Base-by-base conservation (phyloP, 2,797 vertebrate species). In the Leptoclinus maculatus region DNA sequence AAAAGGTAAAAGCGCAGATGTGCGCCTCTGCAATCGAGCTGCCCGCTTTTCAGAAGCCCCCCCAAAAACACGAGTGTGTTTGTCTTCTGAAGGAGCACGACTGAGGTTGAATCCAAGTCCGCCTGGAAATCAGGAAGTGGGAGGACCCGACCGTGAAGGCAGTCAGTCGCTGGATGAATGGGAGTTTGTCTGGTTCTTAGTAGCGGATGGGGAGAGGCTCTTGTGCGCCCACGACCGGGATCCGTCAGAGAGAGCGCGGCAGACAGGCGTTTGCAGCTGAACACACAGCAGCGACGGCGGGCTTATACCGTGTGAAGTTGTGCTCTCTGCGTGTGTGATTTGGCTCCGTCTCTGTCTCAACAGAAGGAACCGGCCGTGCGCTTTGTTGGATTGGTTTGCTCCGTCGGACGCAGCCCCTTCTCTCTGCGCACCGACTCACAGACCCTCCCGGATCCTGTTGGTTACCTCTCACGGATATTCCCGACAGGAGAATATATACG, bases 81-180 rank as follows among this genome's bases (percentile, higher is more conserved):
- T 84, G 81, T 85, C 75, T 80, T 45, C 56, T 79, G 83, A 77
- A 79, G 86, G 82, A 92, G 82, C 74, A 65, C 80, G 79, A 74
- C 79, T 84, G 78, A 87, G 87, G 84, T 71, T 88, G 81, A 86
- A 84, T 82, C 82, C 87, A 85, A 90, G 92, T 88, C 88, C 85
- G 91, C 84, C 92, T 93, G 87, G 86, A 92, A 91, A 92, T 92
- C 93, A 93, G 94, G 95, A 95, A 94, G 93, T 94, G 89, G 94
- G 95, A 94, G 94, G 94, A 91, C 72, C 91, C 83, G 84, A 67
- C 64, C 76, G 90, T 79, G 83, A 69, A 88, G 81, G 84, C 90
- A 84, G 87, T 66, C 88, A 86, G 89, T 90, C 79, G 82, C 76
- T 88, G 92, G 90, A 94, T 95, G 94, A 95, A 94, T 94, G 94